Evolutionary conservation across 2,113 vertebrate genomes (phyloP).

Genomic region (Aspiorhynchus laticeps): DNA sequence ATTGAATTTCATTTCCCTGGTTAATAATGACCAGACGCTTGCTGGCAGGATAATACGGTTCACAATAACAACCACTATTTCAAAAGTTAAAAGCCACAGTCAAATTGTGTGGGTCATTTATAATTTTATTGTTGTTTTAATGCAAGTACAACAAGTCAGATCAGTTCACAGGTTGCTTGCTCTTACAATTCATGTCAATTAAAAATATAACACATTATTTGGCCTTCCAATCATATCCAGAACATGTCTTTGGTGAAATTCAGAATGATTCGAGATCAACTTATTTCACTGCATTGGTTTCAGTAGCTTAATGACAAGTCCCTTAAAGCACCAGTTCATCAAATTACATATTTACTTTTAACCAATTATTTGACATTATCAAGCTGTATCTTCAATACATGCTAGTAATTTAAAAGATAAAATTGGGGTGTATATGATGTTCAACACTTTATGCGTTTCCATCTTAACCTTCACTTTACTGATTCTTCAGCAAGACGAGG

Average conservation of each 20-base stretch:
- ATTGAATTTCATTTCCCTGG: not conserved
- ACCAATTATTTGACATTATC: slow-evolving; percentile 16
- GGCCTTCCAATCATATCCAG: slow-evolving; percentile 63
- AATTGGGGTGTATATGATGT: not conserved
- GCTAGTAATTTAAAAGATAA: not conserved
- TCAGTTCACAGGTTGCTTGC: slow-evolving; percentile 71
- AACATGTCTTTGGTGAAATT: slow-evolving; percentile 74
- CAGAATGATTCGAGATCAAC: slow-evolving; percentile 54
- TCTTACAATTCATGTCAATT: slow-evolving; percentile 69
- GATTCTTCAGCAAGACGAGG: not conserved
- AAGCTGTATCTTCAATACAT: not conserved
- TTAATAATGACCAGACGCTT: not conserved
- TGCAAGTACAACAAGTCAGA: slow-evolving; percentile 69
- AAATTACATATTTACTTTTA: slow-evolving; percentile 39
- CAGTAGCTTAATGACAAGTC: slow-evolving; percentile 31
- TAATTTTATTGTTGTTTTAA: slow-evolving; percentile 77
- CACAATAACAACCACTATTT: not conserved
- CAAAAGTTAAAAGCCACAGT: not conserved
- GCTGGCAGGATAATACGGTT: not conserved
- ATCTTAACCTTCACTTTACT: not conserved
- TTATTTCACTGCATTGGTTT: slow-evolving; percentile 34
- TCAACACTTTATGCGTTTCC: not conserved
- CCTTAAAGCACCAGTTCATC: slow-evolving; percentile 59
- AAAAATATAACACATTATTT: slow-evolving; percentile 70
- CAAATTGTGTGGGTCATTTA: slow-evolving; percentile 72